A percentile compares a stretch with the other conserved stretches of the same genome.
These are phyloP conservation scores for Heliothis virescens DNA, from an alignment of 1,140 invertebrate species.

Conservation along the genomic window DNA sequence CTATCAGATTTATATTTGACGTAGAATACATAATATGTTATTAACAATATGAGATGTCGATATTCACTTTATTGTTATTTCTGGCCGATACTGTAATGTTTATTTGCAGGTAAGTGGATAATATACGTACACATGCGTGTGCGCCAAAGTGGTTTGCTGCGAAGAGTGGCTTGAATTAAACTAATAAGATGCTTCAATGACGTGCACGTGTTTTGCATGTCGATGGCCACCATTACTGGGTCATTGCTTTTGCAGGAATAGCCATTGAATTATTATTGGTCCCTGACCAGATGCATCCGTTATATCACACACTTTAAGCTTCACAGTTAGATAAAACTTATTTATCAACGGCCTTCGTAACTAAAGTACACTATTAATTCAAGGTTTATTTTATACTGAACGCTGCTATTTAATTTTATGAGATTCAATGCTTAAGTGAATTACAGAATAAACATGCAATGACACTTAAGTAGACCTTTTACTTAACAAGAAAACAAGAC, in stretches of 20 bases:
- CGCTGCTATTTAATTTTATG: background rate
- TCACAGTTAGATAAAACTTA: background rate
- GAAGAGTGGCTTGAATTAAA: conserved; percentile 50
- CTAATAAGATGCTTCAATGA: conserved; percentile 59
- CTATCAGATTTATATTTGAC: too few species aligned
- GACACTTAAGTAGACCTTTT: conserved; percentile 9
- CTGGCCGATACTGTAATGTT: background rate
- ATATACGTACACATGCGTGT: conserved; percentile 8
- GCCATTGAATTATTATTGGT: conserved; percentile 59
- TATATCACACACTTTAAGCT: conserved; percentile 1
- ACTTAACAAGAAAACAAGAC: conserved; percentile 8
- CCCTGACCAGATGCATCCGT: conserved; percentile 32
- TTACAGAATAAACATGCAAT: conserved; percentile 25
- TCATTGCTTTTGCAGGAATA: conserved; percentile 63
- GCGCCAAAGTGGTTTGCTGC: background rate
- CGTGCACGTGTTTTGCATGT: conserved; percentile 55
- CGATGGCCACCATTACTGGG: conserved; percentile 62
- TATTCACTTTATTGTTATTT: conserved; percentile 1
- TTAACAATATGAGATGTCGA: too few species aligned
- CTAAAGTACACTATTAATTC: conserved; percentile 4
- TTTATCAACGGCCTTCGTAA: conserved; percentile 12
- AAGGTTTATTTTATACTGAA: conserved; percentile 29
- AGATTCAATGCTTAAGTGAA: conserved; percentile 32
- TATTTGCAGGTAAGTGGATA: conserved; percentile 29
- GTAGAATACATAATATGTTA: too few species aligned